Evolutionary conservation across 2,888 invertebrate genomes (phyloP).

Genomic region (Philereme transversata): DNA sequence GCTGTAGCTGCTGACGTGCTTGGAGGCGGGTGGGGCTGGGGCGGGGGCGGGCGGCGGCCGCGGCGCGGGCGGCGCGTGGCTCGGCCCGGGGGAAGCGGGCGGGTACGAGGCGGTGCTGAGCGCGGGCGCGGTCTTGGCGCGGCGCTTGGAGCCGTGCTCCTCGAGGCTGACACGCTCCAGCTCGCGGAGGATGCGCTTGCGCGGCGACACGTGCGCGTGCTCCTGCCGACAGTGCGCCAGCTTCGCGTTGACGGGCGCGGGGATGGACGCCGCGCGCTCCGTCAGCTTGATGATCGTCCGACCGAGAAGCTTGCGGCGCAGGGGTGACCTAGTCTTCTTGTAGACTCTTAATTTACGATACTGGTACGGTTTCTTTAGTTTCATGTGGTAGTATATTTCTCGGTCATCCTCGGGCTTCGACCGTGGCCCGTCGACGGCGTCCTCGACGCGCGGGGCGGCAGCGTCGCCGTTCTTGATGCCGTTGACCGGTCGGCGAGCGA

Average conservation of each 20-base stretch:
- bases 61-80: conserved; percentile 51
- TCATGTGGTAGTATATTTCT: conserved; percentile 77
- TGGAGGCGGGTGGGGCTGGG: conserved; percentile 55
- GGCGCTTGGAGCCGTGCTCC: conserved; percentile 86
- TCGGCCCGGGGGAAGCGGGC: conserved; percentile 49
- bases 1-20: conserved; percentile 90
- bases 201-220: conserved; percentile 89
- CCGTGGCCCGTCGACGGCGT: conserved; percentile 59
- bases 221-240: conserved; percentile 75
- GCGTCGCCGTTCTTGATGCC: conserved; percentile 65
- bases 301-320: conserved; percentile 64
- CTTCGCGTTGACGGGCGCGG: conserved; percentile 73
- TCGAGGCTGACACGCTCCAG: conserved; percentile 90
- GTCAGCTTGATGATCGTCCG: conserved; percentile 66
- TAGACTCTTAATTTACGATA: conserved; percentile 79
- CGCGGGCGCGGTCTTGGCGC: conserved; percentile 77
- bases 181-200: conserved; percentile 92
- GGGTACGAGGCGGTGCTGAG: conserved; percentile 69
- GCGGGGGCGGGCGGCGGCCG: conserved; percentile 50
- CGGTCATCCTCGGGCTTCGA: conserved; percentile 63
- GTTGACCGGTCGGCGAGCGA: conserved; percentile 49
- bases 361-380: conserved; percentile 81
- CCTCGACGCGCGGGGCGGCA: conserved; percentile 55
- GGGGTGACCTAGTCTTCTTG: conserved; percentile 69
- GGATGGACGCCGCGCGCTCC: conserved; percentile 67